phyloP scores from a whole-genome alignment of 2,113 vertebrate genomes.

The Xiphorhynchus elegans region DNA sequence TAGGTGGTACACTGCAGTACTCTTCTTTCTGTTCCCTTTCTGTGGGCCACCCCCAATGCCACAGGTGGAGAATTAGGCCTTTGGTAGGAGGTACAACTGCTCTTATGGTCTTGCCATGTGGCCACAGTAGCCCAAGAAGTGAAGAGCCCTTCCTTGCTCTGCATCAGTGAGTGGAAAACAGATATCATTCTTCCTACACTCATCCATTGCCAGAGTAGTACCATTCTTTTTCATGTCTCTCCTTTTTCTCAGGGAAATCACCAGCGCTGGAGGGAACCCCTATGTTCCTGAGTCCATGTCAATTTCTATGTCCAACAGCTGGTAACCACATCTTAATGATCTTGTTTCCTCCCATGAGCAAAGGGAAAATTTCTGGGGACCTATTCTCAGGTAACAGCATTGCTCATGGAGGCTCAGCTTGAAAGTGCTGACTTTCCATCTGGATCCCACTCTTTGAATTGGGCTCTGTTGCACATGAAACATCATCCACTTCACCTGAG shows the following conservation, averaged over 20 bases:
- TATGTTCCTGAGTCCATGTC: accelerated
- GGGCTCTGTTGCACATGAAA: not conserved
- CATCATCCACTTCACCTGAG: not conserved
- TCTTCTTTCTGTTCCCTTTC: not conserved
- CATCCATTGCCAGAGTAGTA: not conserved
- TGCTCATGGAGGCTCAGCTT: not conserved
- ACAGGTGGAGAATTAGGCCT: not conserved
- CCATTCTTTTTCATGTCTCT: not conserved
- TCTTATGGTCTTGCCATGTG: not conserved
- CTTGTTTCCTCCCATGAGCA: not conserved
- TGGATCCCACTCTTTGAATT: not conserved
- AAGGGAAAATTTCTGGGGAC: not conserved
- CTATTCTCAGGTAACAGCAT: not conserved
- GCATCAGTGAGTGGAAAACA: not conserved
- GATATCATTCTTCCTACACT: not conserved
- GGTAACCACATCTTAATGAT: not conserved
- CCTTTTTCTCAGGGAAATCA: not conserved
- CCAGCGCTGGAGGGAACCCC: not conserved
- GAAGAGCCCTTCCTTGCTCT: not conserved
- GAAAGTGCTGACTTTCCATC: not conserved
- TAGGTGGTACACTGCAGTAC: not conserved
- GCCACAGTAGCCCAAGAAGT: not conserved
- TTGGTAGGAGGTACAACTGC: not conserved
- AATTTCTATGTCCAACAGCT: not conserved
- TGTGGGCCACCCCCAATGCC: not conserved